Evolutionary conservation across 2,888 invertebrate genomes (phyloP).

Genomic region (Eurytoma californica): DNA sequence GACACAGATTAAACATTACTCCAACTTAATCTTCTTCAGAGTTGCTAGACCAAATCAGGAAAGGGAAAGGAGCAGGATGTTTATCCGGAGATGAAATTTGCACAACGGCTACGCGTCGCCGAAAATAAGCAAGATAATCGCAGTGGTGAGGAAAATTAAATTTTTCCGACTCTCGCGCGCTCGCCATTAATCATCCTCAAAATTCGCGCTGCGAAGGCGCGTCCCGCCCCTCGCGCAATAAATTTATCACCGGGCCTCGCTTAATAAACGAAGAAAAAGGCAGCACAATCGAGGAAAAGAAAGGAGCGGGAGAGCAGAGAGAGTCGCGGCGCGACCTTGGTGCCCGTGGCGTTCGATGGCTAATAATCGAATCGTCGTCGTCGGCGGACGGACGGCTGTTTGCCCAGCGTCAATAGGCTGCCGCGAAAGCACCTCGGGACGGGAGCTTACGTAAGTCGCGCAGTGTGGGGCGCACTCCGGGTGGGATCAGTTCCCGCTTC

Average conservation of each 20-base stretch:
- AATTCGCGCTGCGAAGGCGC: too few species aligned
- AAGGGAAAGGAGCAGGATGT: too few species aligned
- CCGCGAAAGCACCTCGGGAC: conserved; percentile 6
- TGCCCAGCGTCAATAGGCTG: conserved; percentile 18
- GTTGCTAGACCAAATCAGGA: too few species aligned
- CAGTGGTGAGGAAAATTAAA: not conserved
- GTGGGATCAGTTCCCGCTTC: not conserved
- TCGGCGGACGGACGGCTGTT: not conserved
- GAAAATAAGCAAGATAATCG: too few species aligned
- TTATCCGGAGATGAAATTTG: too few species aligned
- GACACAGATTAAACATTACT: too few species aligned
- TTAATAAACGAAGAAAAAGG: not conserved
- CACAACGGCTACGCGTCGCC: too few species aligned
- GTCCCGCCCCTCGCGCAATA: not conserved
- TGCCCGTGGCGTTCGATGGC: not conserved
- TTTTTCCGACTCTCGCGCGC: not conserved
- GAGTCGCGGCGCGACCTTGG: not conserved
- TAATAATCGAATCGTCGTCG: conserved; percentile 21
- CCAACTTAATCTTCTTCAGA: too few species aligned
- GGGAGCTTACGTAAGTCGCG: conserved; percentile 19
- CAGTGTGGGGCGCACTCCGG: not conserved
- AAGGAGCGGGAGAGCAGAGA: too few species aligned
- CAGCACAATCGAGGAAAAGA: too few species aligned
- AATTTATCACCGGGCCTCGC: conserved; percentile 1
- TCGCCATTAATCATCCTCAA: too few species aligned